A percentile compares a stretch with the other conserved stretches of the same genome.
phyloP scores from a whole-genome alignment of 2,797 vertebrate species.

The Rhabdophis nuchalis region DNA sequence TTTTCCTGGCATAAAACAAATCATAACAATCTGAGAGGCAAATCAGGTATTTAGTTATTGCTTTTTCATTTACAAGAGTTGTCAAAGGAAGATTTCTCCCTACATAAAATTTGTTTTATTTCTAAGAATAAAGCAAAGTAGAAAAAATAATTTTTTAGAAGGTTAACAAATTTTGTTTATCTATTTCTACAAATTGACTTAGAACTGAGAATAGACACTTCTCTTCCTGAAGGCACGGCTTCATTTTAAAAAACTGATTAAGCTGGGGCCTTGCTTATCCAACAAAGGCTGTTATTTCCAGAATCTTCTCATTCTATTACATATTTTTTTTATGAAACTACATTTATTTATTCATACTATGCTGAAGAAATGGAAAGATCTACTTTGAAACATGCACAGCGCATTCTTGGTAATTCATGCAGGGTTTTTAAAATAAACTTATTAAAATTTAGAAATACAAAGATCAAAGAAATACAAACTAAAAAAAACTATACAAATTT shows the following conservation, averaged over 20 bases:
- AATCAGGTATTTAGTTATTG: neutral
- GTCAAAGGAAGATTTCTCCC: neutral
- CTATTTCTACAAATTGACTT: neutral
- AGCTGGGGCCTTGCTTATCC: neutral
- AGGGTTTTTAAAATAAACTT: neutral
- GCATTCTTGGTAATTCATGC: neutral
- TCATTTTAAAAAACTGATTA: neutral
- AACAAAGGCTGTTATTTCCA: neutral
- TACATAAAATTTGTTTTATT: neutral
- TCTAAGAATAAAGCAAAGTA: neutral
- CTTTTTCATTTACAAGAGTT: neutral
- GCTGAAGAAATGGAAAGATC: neutral
- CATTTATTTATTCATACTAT: neutral
- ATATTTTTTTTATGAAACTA: neutral
- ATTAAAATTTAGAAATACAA: neutral
- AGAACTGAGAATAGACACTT: neutral
- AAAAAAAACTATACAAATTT: neutral
- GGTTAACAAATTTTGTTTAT: neutral
- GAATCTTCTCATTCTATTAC: neutral
- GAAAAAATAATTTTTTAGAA: neutral
- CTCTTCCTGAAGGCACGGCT: neutral
- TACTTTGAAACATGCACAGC: neutral
- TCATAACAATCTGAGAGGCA: neutral
- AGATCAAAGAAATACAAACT: neutral
- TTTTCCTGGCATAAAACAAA: conserved; percentile 31